These are phyloP conservation scores for Apostichopus japonicus DNA, from an alignment of 35 echinoderm and acorn worm genomes.

Conservation along the genomic window DNA sequence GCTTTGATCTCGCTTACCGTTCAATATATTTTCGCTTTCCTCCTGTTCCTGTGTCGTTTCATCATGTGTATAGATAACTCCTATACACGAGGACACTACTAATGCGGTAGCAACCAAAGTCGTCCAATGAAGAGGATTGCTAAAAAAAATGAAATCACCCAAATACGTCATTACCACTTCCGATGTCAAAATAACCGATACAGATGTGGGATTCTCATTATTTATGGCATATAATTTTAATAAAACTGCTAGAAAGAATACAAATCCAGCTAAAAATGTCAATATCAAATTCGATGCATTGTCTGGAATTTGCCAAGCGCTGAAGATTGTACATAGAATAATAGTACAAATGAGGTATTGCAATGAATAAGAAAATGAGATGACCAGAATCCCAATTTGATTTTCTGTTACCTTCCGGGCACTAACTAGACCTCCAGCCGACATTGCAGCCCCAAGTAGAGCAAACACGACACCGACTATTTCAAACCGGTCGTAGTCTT, in stretches of 20 bases:
- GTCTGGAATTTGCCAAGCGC: neutral
- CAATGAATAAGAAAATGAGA: neutral
- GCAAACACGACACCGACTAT: neutral
- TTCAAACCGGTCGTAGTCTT: neutral
- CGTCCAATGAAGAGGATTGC: neutral
- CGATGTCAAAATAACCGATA: conserved; percentile 8
- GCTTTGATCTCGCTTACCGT: neutral
- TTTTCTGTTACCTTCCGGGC: neutral
- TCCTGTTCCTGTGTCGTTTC: neutral
- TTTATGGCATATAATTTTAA: neutral
- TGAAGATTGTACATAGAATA: neutral
- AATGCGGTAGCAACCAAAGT: neutral
- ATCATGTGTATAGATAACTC: neutral
- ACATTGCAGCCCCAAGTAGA: neutral
- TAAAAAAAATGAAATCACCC: neutral
- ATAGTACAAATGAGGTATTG: neutral
- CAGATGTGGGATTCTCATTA: neutral
- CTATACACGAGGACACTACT: neutral
- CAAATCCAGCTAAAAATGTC: neutral
- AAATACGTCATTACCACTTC: conserved; percentile 16
- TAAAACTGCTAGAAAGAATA: neutral
- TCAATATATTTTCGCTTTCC: neutral
- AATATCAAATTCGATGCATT: neutral
- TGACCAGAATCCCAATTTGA: neutral
- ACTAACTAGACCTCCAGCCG: neutral